A percentile compares a stretch with the other conserved stretches of the same genome.
phyloP scores from a whole-genome alignment of 1,140 invertebrate genomes.

The Micrasema longulum region DNA sequence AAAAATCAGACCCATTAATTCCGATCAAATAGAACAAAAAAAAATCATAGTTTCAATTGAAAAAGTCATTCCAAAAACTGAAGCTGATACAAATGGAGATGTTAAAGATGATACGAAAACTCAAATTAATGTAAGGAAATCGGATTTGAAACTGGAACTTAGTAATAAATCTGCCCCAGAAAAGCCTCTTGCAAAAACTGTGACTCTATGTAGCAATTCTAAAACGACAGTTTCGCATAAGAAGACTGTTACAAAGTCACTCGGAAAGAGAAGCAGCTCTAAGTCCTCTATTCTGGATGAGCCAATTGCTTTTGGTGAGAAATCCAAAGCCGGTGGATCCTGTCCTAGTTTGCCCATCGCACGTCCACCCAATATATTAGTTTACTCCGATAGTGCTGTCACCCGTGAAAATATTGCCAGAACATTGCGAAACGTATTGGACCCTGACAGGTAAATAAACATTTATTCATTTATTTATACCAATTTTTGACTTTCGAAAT shows the following conservation, averaged over 20 bases:
- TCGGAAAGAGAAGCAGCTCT: slow-evolving; percentile 49
- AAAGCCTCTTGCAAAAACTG: slow-evolving; percentile 47
- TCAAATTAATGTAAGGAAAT: slow-evolving; percentile 38
- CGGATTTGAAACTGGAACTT: slow-evolving; percentile 52
- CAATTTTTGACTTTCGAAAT: no score
- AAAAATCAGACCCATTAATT: slow-evolving; percentile 19
- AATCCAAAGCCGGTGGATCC: slow-evolving; percentile 48
- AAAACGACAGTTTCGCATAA: slow-evolving; percentile 47
- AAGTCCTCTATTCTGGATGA: slow-evolving; percentile 51
- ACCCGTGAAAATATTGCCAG: slow-evolving; percentile 52
- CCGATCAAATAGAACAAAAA: not conserved
- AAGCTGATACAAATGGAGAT: slow-evolving; percentile 18
- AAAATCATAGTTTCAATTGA: not conserved
- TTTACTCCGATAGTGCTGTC: slow-evolving; percentile 53
- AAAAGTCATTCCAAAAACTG: slow-evolving; percentile 2
- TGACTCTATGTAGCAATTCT: slow-evolving; percentile 45
- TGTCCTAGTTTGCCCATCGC: slow-evolving; percentile 51
- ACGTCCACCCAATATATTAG: slow-evolving; percentile 49
- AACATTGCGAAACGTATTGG: slow-evolving; percentile 48
- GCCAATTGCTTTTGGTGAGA: slow-evolving; percentile 43
- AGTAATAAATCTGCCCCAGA: slow-evolving; percentile 44
- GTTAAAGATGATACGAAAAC: slow-evolving; percentile 12
- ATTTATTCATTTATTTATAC: no score
- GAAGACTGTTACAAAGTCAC: slow-evolving; percentile 41
- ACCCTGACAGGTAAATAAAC: slow-evolving; percentile 52